Evolutionary conservation across 2,797 vertebrate species (phyloP).

Genomic region (Galago senegalensis): DNA sequence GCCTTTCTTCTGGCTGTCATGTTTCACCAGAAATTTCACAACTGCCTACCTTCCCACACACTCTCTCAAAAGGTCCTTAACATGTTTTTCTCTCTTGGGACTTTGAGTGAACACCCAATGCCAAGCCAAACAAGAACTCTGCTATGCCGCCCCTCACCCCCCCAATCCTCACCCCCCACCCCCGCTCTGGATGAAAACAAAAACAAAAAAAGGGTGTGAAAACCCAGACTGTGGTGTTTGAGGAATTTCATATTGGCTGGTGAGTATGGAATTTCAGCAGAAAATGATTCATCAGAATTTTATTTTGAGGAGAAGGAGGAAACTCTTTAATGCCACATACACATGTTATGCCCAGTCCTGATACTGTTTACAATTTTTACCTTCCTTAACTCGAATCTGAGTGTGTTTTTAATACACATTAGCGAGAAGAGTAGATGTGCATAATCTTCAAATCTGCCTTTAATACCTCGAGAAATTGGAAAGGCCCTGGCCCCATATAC

Average conservation of each 20-base stretch:
- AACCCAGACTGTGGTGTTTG: not conserved
- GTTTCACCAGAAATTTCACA: not conserved
- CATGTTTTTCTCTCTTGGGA: not conserved
- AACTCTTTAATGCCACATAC: not conserved
- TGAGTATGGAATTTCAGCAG: not conserved
- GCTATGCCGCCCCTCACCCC: too few relatives aligned
- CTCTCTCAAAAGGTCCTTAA: not conserved
- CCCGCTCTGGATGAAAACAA: not conserved
- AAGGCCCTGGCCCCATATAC: too few relatives aligned
- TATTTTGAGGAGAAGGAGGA: not conserved
- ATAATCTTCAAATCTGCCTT: not conserved
- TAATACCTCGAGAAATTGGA: not conserved
- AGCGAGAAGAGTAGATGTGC: not conserved
- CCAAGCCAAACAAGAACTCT: not conserved
- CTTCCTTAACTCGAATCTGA: not conserved
- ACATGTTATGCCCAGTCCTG: not conserved
- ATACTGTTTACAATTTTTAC: not conserved
- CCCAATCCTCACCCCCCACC: too few relatives aligned
- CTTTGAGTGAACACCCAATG: not conserved
- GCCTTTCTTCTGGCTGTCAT: not conserved
- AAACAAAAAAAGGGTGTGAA: not conserved
- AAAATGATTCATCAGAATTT: constrained; percentile 42
- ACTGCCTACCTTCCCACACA: not conserved
- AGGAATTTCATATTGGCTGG: not conserved
- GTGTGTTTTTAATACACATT: not conserved